Percentiles rank a stretch among this genome's conserved stretches.
Evolutionary conservation across 53 echinoderm and acorn worm genomes (phyloP).

Genomic region (Antedon mediterranea): DNA sequence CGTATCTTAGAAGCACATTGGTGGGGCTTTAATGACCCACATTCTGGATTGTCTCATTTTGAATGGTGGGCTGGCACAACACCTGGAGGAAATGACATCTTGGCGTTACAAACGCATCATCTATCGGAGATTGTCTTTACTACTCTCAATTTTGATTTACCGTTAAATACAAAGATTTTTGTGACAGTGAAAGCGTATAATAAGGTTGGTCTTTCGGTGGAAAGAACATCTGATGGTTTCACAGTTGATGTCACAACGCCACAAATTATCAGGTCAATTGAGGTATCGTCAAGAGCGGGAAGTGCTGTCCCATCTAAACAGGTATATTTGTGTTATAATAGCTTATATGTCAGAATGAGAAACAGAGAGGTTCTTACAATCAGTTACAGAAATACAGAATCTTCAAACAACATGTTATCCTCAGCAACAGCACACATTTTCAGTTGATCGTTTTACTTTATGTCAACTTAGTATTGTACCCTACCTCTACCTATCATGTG

Average conservation of each 20-base stretch:
- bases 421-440: too few relatives aligned
- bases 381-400: too few relatives aligned
- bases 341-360: too few relatives aligned
- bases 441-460: too few relatives aligned
- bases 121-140: slow-evolving; percentile 12
- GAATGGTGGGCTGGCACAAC: slow-evolving; percentile 39
- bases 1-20: slow-evolving; percentile 19
- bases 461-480: too few relatives aligned
- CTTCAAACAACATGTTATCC: too few relatives aligned
- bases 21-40: slow-evolving; percentile 44
- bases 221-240: slow-evolving; percentile 31
- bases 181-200: slow-evolving; percentile 29
- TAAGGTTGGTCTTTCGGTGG: slow-evolving; percentile 18
- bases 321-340: too few relatives aligned
- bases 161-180: slow-evolving; percentile 5
- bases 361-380: too few relatives aligned
- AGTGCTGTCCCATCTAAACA: slow-evolving; percentile 1
- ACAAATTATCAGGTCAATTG: not conserved
- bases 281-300: not conserved
- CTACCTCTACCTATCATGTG: too few relatives aligned
- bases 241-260: slow-evolving; percentile 24
- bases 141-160: too few relatives aligned
- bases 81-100: slow-evolving; percentile 20
- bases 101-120: slow-evolving; percentile 2
- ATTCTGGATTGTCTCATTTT: slow-evolving; percentile 23